A percentile compares a stretch with the other conserved stretches of the same genome.
Evolutionary conservation across 2,113 vertebrate genomes (phyloP).

Genomic region (Trachemys scripta): DNA sequence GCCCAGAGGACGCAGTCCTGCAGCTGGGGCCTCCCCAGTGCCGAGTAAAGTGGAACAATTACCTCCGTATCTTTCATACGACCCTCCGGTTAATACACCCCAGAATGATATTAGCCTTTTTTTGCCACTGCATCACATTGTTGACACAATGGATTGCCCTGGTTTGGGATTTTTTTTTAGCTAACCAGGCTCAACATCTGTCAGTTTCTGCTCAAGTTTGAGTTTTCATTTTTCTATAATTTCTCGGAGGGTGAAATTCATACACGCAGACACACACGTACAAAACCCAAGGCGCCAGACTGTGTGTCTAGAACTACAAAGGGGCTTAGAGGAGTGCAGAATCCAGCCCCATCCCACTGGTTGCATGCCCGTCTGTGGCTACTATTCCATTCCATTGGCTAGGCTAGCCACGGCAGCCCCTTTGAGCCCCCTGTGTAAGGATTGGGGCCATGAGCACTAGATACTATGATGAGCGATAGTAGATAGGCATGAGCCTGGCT

Average conservation of each 20-base stretch:
- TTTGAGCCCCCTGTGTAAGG: background rate
- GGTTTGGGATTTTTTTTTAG: background rate
- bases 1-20: background rate
- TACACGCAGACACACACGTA: background rate
- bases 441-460: background rate
- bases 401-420: background rate
- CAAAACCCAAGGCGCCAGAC: accelerated
- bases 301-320: background rate
- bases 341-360: accelerated
- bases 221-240: background rate
- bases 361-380: accelerated
- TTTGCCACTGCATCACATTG: background rate
- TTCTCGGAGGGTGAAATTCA: background rate
- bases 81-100: background rate
- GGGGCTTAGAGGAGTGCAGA: background rate
- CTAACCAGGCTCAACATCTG: background rate
- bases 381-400: background rate
- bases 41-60: background rate
- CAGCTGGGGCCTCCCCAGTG: background rate
- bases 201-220: background rate
- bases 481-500: background rate
- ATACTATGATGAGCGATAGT: background rate
- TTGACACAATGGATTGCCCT: accelerated
- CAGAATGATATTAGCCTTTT: background rate
- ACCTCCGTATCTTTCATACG: background rate